These are phyloP conservation scores for Falco cherrug DNA, from an alignment of 2,797 vertebrate species.

Conservation along the genomic window DNA sequence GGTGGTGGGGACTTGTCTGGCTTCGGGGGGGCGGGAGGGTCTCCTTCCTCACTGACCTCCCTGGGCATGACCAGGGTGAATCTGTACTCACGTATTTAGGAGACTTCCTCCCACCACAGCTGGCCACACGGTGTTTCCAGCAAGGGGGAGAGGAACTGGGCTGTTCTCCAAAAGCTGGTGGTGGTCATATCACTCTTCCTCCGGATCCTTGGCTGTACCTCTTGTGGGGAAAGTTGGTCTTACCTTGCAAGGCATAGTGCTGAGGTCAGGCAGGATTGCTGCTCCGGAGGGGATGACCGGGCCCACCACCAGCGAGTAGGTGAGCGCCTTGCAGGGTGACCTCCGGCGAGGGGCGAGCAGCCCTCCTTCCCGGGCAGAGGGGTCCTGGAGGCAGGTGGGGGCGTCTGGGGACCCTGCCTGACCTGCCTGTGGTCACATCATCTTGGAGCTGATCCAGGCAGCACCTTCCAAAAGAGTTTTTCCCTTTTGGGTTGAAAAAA, in stretches of 20 bases:
- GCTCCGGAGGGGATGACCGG: rapidly evolving
- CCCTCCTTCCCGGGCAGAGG: background rate
- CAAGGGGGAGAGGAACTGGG: background rate
- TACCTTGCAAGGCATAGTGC: rapidly evolving
- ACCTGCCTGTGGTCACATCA: background rate
- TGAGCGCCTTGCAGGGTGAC: rapidly evolving
- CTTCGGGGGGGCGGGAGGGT: background rate
- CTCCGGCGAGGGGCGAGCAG: background rate
- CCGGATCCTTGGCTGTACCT: background rate
- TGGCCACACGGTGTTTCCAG: background rate
- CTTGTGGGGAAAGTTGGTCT: background rate
- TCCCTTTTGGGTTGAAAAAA: background rate
- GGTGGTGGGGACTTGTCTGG: rapidly evolving
- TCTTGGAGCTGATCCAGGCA: background rate
- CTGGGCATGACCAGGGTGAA: background rate
- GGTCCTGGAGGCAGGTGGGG: rapidly evolving
- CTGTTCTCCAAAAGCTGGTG: background rate
- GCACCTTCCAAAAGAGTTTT: background rate
- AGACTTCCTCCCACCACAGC: background rate
- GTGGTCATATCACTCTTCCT: rapidly evolving
- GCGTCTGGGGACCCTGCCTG: background rate
- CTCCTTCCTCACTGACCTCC: background rate
- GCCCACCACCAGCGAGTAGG: rapidly evolving
- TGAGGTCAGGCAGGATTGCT: background rate
- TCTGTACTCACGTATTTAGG: rapidly evolving